These are phyloP conservation scores for Invenusta paracnida DNA, from an alignment of 2,888 invertebrate species.

Conservation along the genomic window DNA sequence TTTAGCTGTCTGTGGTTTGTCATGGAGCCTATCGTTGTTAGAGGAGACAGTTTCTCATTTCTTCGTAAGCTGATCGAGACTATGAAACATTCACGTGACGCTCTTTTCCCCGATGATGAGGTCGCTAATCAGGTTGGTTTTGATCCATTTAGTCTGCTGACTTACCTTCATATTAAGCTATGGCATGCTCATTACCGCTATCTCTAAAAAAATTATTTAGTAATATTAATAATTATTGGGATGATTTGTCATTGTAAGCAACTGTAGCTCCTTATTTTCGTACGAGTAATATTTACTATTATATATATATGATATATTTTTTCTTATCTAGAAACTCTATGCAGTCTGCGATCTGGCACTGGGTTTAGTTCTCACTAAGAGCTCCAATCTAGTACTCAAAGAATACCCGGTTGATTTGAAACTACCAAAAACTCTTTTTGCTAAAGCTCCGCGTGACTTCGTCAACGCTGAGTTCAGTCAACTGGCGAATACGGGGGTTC, in stretches of 20 bases:
- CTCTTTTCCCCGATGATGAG: constrained; percentile 76
- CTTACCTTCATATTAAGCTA: no score
- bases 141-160: constrained; percentile 12
- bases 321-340: constrained; percentile 77
- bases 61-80: constrained; percentile 85
- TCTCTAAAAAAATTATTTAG: no score
- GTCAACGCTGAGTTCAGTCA: constrained; percentile 36
- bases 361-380: constrained; percentile 80
- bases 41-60: constrained; percentile 89
- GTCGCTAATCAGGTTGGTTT: constrained; percentile 73
- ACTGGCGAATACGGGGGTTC: neutral
- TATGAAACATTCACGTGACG: constrained; percentile 89
- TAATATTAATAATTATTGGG: no score
- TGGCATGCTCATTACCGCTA: no score
- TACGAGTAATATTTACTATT: constrained; percentile 6
- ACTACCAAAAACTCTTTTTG: constrained; percentile 65
- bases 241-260: no score
- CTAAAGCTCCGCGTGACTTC: constrained; percentile 23
- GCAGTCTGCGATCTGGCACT: constrained; percentile 89
- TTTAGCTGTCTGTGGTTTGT: constrained; percentile 81
- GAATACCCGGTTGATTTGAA: constrained; percentile 80
- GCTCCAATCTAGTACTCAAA: constrained; percentile 79
- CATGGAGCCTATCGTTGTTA: constrained; percentile 83
- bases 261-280: no score
- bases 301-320: no score